These are phyloP conservation scores for Euura lappo DNA, from an alignment of 1,140 invertebrate genomes.

Conservation along the genomic window DNA sequence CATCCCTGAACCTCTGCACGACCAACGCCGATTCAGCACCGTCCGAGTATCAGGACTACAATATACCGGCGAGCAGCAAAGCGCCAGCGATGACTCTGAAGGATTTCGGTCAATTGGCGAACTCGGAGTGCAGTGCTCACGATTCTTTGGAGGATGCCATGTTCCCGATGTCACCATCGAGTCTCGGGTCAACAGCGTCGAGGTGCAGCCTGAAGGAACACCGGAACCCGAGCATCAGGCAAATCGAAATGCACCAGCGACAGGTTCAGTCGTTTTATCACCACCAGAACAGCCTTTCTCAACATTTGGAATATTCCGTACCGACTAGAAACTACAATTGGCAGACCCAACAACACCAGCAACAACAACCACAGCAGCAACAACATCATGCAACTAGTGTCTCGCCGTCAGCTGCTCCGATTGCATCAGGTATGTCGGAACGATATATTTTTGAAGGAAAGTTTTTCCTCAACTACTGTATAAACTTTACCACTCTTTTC, in stretches of 20 bases:
- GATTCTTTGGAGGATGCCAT: constrained; percentile 12
- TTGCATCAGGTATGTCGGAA: not conserved
- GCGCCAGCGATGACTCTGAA: constrained; percentile 24
- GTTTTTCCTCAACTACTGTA: too few species aligned
- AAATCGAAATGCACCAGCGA: not conserved
- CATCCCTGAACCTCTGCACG: not conserved
- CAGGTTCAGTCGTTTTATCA: not conserved
- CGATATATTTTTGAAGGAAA: too few species aligned
- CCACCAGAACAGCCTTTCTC: not conserved
- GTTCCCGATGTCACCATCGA: constrained; percentile 28
- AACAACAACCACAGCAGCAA: not conserved
- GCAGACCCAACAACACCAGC: not conserved
- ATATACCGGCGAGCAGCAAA: constrained; percentile 1
- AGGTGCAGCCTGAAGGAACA: constrained; percentile 25
- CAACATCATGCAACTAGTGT: not conserved
- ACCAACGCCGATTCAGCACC: not conserved
- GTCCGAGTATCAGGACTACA: constrained; percentile 5
- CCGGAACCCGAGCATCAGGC: not conserved
- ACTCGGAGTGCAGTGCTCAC: not conserved
- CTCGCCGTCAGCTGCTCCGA: not conserved
- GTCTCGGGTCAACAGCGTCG: constrained; percentile 27
- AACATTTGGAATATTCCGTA: not conserved
- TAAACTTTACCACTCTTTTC: too few species aligned
- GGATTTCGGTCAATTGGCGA: constrained; percentile 10
- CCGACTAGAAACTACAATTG: not conserved